These are phyloP conservation scores for Pegoplata infirma DNA, from an alignment of 2,888 invertebrate genomes.

Conservation along the genomic window DNA sequence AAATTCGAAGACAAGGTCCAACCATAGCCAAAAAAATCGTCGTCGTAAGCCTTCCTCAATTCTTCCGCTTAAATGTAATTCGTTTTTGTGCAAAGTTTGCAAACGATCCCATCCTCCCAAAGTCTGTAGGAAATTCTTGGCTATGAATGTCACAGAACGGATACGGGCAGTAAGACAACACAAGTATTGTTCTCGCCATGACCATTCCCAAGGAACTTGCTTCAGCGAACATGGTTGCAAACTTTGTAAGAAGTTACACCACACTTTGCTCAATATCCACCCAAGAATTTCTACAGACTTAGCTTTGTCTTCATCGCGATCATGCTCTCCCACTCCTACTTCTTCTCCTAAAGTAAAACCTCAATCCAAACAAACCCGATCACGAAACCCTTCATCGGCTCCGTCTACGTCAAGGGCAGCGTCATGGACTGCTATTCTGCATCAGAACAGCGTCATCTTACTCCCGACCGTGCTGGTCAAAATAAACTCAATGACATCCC, in stretches of 20 bases:
- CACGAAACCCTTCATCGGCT: background rate
- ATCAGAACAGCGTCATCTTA: background rate
- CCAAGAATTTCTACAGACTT: background rate
- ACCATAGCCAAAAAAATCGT: no score
- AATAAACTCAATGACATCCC: background rate
- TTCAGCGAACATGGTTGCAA: conserved; percentile 14
- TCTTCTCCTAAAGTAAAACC: no score
- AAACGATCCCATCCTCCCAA: background rate
- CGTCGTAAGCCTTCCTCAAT: no score
- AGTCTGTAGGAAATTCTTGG: background rate
- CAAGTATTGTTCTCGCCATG: conserved; percentile 24
- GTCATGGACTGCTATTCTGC: background rate
- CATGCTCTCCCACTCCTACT: background rate
- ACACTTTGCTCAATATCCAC: background rate
- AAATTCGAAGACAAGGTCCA: background rate
- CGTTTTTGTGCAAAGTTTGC: background rate
- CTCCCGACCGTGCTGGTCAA: conserved; percentile 14
- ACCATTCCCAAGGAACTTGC: conserved; percentile 8
- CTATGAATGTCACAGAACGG: background rate
- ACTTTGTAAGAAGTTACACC: background rate
- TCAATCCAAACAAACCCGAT: background rate
- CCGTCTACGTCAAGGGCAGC: background rate
- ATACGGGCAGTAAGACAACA: background rate
- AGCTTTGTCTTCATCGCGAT: background rate
- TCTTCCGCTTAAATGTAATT: background rate